A percentile compares a stretch with the other conserved stretches of the same genome.
Conservation (phyloP, 2,888 invertebrate species). For the Thysanoteuthis rhombus region DNA sequence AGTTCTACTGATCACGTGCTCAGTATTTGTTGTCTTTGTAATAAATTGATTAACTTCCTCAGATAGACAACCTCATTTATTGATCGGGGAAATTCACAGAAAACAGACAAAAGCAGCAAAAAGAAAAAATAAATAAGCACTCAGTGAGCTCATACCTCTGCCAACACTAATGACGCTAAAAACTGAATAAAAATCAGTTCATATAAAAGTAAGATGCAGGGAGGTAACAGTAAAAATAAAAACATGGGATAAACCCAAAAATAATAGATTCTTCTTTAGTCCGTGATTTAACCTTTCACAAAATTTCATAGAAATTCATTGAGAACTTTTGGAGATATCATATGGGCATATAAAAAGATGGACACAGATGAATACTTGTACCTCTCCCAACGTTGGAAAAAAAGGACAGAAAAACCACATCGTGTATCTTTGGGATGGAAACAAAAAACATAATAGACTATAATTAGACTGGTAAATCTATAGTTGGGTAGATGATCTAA, state of each 20-base stretch:
- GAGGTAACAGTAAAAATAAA: neutral
- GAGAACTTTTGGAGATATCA: too few relatives aligned
- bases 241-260: too few relatives aligned
- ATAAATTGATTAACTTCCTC: neutral
- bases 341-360: too few relatives aligned
- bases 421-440: neutral
- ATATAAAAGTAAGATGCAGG: neutral
- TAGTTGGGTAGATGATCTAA: neutral
- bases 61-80: neutral
- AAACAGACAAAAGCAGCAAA: neutral
- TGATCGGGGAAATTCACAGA: neutral
- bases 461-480: neutral
- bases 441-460: neutral
- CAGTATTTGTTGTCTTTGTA: neutral
- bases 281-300: too few relatives aligned
- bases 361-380: too few relatives aligned
- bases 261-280: too few relatives aligned
- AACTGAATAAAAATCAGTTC: too few relatives aligned
- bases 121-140: too few relatives aligned
- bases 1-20: neutral
- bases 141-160: too few relatives aligned
- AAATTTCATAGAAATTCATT: too few relatives aligned
- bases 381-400: too few relatives aligned
- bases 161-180: too few relatives aligned
- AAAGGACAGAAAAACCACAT: neutral